A percentile compares a stretch with the other conserved stretches of the same genome.
Evolutionary conservation across 2,797 vertebrate species (phyloP).

Genomic region (Orestias chungarensis): DNA sequence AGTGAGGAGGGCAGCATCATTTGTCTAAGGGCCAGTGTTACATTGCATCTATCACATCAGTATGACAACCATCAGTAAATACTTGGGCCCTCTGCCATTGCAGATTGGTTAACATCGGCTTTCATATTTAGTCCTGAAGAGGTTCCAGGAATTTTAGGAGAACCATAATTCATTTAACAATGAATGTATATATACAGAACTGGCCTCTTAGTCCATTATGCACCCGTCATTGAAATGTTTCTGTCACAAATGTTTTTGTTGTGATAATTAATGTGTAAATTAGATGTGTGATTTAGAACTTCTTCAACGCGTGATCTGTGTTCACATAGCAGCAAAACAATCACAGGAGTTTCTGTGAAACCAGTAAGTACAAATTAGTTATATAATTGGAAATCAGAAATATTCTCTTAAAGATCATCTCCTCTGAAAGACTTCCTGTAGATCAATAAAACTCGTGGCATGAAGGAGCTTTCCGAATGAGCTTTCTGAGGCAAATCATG

Average conservation of each 20-base stretch:
- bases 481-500: constrained; percentile 21
- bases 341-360: neutral
- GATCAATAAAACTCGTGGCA: constrained; percentile 9
- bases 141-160: constrained; percentile 27
- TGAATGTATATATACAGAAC: constrained; percentile 18
- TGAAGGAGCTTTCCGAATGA: constrained; percentile 1
- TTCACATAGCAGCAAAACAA: neutral
- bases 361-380: neutral
- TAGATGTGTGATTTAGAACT: neutral
- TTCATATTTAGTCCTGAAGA: constrained; percentile 20
- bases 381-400: neutral
- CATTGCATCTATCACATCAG: constrained; percentile 13
- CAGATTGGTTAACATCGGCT: constrained; percentile 23
- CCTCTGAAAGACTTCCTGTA: neutral
- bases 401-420: neutral
- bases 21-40: constrained; percentile 31
- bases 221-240: neutral
- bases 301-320: neutral
- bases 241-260: constrained; percentile 4
- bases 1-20: constrained; percentile 25
- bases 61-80: constrained; percentile 26
- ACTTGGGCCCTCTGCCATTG: constrained; percentile 25
- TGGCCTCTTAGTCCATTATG: neutral
- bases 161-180: constrained; percentile 31
- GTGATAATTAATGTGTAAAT: neutral